Evolutionary conservation across 2,888 invertebrate species (phyloP).

Genomic region (Zootermopsis nevadensis): DNA sequence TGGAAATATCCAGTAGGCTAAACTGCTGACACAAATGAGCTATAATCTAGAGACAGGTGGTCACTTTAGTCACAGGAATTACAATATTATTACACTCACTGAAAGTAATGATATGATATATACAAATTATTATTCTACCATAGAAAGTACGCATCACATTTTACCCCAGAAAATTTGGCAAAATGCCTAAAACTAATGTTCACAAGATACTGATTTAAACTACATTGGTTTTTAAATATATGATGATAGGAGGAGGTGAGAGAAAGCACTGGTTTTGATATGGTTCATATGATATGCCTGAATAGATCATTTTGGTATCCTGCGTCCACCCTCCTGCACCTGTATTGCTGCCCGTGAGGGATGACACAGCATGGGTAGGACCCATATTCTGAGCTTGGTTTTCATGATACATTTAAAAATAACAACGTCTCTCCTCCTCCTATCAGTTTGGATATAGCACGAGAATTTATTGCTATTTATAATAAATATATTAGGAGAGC

Average conservation of each 20-base stretch:
- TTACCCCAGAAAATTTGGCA: conserved; percentile 50
- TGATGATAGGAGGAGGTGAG: conserved; percentile 51
- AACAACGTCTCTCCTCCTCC: conserved; percentile 44
- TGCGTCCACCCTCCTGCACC: conserved; percentile 36
- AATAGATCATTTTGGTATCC: conserved; percentile 30
- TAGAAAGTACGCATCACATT: conserved; percentile 46
- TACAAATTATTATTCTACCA: conserved; percentile 49
- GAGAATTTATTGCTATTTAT: conserved; percentile 61
- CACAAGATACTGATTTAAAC: conserved; percentile 46
- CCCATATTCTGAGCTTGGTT: conserved; percentile 35
- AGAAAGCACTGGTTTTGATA: conserved; percentile 49
- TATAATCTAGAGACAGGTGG: conserved; percentile 46
- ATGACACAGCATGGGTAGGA: conserved; percentile 24
- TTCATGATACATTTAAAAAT: conserved; percentile 29
- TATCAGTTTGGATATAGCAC: conserved; percentile 45
- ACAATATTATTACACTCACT: conserved; percentile 50
- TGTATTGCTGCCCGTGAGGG: conserved; percentile 20
- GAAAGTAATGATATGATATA: conserved; percentile 49
- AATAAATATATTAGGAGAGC: conserved; percentile 55
- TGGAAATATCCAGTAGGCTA: conserved; percentile 44
- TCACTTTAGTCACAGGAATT: conserved; percentile 42
- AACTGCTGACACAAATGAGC: conserved; percentile 48
- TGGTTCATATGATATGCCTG: conserved; percentile 52
- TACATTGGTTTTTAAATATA: conserved; percentile 46
- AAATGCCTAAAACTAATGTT: conserved; percentile 49